Base-by-base conservation (phyloP, 1,140 invertebrate genomes). In the Paraescarpia echinospica region DNA sequence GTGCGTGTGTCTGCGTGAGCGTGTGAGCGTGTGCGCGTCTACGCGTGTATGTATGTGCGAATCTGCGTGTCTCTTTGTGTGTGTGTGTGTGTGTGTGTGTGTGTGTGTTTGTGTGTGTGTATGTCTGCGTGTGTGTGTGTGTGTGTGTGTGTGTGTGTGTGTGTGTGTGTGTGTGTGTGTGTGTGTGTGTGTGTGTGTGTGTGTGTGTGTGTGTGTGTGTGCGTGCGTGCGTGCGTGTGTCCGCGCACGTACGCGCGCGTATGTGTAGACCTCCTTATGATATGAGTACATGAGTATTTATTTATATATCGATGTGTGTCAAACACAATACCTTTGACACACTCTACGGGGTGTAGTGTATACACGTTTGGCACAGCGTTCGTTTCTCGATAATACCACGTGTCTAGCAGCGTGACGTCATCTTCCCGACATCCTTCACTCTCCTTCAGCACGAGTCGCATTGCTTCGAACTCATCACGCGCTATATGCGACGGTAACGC, bases 361-460 rank as follows among this genome's bases (percentile, higher is more conserved):
- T 90, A 34, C 89, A 90, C 89, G 59, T 77, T 77, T 77, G 89
- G 35, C 33, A 90, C 34, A 33, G 89, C 34, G 35, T 34, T 35
- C 33, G 89, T 35, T 34, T 34, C 35, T 90, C 89, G 89, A 22
- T n/a, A 35, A 90, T 34, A 34, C 35, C 89, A 35, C 35, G 35
- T 90, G 35, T 90, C 33, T 31, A 35, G 34, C 33, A 35, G 33
- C 14, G 89, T 90, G 89, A 90, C 34, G 33, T 34, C 34, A 90
- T 90, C 33, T 90, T 90, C 35, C 89, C 89, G 89, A n/a, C 35
- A 90, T 18, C n/a, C 59, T 4, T 77, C 59, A 77, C 59, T 77
- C 59, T 77, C 59, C 59, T 77, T 77, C 59, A 77, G 59, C 59
- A 77, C 59, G 59, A 77, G 27, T 27, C 59, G 59, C 59, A 77